Evolutionary conservation across 2,888 invertebrate genomes (phyloP).

Genomic region (Creontiades dilutus): DNA sequence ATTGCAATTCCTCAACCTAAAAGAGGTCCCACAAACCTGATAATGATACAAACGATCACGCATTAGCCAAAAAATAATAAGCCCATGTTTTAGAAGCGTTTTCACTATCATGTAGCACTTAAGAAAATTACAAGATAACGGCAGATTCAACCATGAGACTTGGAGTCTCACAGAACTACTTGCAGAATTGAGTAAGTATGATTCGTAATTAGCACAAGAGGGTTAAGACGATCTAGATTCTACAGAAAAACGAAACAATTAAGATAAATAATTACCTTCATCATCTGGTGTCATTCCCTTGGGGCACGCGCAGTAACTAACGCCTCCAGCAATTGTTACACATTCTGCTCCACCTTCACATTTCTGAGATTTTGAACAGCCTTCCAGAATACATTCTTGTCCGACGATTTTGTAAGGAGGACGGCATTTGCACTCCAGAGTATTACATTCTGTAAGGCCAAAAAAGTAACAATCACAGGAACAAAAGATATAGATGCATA

Average conservation of each 20-base stretch:
- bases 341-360: conserved; percentile 94
- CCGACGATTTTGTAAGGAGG: conserved; percentile 91
- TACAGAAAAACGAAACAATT: neutral
- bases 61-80: too few relatives aligned
- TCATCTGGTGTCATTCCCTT: conserved; percentile 90
- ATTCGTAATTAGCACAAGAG: too few relatives aligned
- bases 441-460: conserved; percentile 83
- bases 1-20: too few relatives aligned
- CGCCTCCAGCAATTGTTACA: conserved; percentile 92
- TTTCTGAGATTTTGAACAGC: conserved; percentile 88
- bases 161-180: too few relatives aligned
- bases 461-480: conserved; percentile 9
- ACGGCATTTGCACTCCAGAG: conserved; percentile 91
- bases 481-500: too few relatives aligned
- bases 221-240: neutral
- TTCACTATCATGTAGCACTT: too few relatives aligned
- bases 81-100: too few relatives aligned
- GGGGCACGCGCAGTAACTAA: conserved; percentile 96
- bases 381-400: conserved; percentile 90
- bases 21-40: too few relatives aligned
- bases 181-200: too few relatives aligned
- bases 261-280: conserved; percentile 79
- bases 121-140: too few relatives aligned
- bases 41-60: too few relatives aligned
- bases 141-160: too few relatives aligned